phyloP scores from a whole-genome alignment of 1,140 invertebrate species.

The Anthonomus grandis region DNA sequence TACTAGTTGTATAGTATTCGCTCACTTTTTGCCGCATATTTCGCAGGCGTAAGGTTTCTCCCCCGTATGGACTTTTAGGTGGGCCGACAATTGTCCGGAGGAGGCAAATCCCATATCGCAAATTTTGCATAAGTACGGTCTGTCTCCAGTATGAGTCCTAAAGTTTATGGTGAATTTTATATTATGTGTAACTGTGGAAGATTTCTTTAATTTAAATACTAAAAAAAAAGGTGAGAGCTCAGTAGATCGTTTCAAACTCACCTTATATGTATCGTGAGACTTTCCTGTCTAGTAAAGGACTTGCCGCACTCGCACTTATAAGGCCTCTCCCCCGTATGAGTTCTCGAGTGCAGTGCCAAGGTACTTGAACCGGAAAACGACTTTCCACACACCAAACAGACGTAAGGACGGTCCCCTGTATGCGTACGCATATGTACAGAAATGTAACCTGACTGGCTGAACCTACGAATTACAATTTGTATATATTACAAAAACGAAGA shows the following conservation, averaged over 20 bases:
- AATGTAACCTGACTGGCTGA: slow-evolving; percentile 51
- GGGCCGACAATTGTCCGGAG: slow-evolving; percentile 41
- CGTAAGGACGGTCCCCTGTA: slow-evolving; percentile 50
- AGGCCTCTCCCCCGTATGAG: slow-evolving; percentile 62
- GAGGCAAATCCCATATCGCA: slow-evolving; percentile 49
- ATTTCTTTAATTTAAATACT: too few species aligned
- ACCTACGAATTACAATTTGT: slow-evolving; percentile 37
- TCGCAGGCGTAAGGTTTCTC: slow-evolving; percentile 42
- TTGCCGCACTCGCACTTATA: slow-evolving; percentile 60
- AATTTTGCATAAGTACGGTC: slow-evolving; percentile 48
- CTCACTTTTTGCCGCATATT: slow-evolving; percentile 43
- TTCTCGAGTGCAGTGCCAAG: slow-evolving; percentile 55
- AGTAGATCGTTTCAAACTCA: not conserved
- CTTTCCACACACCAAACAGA: slow-evolving; percentile 51
- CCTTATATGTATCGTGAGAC: slow-evolving; percentile 47
- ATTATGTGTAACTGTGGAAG: too few species aligned
- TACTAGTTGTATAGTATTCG: not conserved
- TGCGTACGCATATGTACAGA: slow-evolving; percentile 54
- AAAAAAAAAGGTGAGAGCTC: not conserved
- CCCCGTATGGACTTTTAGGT: slow-evolving; percentile 45
- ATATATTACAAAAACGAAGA: too few species aligned
- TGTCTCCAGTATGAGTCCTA: slow-evolving; percentile 48
- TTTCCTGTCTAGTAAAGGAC: slow-evolving; percentile 50
- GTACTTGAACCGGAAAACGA: slow-evolving; percentile 51
- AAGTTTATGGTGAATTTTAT: slow-evolving; percentile 7